Percentiles rank a stretch among this genome's conserved stretches.
Conservation (phyloP, 2,888 invertebrate species). For the Amphipyra tragopoginis region DNA sequence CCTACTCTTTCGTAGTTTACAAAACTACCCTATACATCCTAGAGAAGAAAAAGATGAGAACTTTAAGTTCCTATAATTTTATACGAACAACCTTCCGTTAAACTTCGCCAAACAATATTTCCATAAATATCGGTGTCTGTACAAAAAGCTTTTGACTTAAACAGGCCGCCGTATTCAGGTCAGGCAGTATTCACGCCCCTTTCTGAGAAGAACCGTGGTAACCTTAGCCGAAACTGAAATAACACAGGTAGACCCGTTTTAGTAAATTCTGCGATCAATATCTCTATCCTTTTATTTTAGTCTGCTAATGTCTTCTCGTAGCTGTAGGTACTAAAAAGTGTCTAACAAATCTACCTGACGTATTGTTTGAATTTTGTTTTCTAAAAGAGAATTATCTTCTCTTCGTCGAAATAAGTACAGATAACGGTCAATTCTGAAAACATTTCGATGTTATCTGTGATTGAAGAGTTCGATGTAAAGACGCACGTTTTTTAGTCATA, state of each 20-base stretch:
- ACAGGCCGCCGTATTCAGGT: conserved; percentile 40
- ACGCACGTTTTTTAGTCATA: too few relatives aligned
- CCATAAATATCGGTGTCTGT: conserved; percentile 16
- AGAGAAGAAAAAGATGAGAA: neutral
- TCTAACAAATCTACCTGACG: conserved; percentile 2
- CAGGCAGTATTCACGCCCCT: conserved; percentile 44
- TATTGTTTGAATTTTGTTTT: neutral
- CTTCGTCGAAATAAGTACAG: too few relatives aligned
- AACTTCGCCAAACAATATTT: conserved; percentile 16
- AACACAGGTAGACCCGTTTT: conserved; percentile 44
- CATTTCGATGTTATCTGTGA: too few relatives aligned
- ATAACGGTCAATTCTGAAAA: too few relatives aligned
- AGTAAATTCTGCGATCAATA: conserved; percentile 28
- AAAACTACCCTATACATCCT: too few relatives aligned
- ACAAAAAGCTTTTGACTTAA: conserved; percentile 23
- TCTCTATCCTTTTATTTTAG: conserved; percentile 38
- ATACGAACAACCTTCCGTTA: neutral
- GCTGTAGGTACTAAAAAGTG: too few relatives aligned
- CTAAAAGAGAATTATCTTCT: too few relatives aligned
- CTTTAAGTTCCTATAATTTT: neutral
- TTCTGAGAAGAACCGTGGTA: conserved; percentile 49
- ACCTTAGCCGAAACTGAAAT: conserved; percentile 34
- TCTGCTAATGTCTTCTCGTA: conserved; percentile 14
- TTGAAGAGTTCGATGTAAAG: too few relatives aligned
- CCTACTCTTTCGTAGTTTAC: too few relatives aligned